Conservation (phyloP, 1,140 invertebrate species). For the Phocides pigmalion region DNA sequence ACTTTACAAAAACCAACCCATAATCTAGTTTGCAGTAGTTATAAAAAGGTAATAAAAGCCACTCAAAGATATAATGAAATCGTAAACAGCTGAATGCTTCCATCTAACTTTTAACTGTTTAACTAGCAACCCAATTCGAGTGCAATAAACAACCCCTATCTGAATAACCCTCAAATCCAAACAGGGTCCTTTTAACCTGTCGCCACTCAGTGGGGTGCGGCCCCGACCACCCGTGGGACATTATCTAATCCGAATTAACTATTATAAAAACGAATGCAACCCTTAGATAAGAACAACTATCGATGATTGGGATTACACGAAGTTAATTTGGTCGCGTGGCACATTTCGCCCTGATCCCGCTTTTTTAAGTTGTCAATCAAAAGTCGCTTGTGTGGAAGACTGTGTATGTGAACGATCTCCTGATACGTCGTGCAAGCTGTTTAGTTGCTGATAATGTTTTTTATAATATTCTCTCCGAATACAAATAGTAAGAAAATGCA, state of each 20-base stretch:
- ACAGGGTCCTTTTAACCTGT: conserved; percentile 53
- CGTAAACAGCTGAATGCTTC: conserved; percentile 17
- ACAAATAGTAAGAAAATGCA: too few species aligned
- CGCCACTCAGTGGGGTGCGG: conserved; percentile 42
- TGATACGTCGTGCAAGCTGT: not conserved
- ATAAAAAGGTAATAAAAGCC: not conserved
- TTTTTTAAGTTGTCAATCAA: conserved; percentile 50
- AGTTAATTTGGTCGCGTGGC: conserved; percentile 78
- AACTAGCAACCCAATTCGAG: conserved; percentile 26
- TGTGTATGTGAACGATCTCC: conserved; percentile 18
- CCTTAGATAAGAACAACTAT: conserved; percentile 63
- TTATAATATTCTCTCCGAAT: too few species aligned
- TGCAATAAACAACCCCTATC: conserved; percentile 27
- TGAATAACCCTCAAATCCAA: conserved; percentile 35
- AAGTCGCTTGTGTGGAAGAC: conserved; percentile 41
- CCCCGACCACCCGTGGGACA: conserved; percentile 70
- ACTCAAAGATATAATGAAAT: conserved; percentile 9
- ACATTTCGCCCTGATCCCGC: conserved; percentile 42
- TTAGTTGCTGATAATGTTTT: too few species aligned
- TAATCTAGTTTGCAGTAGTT: too few species aligned
- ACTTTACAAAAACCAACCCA: too few species aligned
- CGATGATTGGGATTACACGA: conserved; percentile 67
- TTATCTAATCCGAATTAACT: conserved; percentile 66
- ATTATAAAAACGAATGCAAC: conserved; percentile 63
- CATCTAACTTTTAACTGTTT: too few species aligned